Base-by-base conservation (phyloP, 1,140 invertebrate genomes). In the Drosophila auraria region DNA sequence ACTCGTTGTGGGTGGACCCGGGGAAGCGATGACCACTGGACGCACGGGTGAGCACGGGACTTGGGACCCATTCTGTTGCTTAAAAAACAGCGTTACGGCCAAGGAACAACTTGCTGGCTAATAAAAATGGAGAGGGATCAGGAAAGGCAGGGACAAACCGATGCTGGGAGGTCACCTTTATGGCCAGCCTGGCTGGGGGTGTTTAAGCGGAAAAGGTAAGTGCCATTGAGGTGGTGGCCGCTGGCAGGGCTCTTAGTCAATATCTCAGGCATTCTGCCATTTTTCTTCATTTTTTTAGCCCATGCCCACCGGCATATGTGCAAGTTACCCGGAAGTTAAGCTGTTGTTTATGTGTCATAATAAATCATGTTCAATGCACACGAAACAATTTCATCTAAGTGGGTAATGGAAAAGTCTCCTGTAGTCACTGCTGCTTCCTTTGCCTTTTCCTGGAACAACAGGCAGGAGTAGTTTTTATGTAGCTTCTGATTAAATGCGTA, bases 291-390 rank as follows among this genome's bases (percentile, higher is more conserved):
- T 87, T 74, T 72, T 74, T 74, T 59, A 58, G 27, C 51, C 33
- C 63, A 25, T 25, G 20, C 14, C 8, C 20, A 20, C 49, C 11
- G 49, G 33, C 68, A 51, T 75, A 56, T 59, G 63, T 79, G 75
- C 49, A 79, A 77, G 81, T 78, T 81, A 74, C 53, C 65, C 74
- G 87, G 89, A 91, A 91, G 89, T 91, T 91, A 91, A 89, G 81
- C 87, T 84, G 70, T 91, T 91, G 87, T 91, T 91, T 84, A 91
- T 91, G 83, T 91, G 87, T 91, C 81, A 83, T 74, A 87, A 87
- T 91, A 91, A 91, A 91, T 91, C 87, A 91, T 91, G 89, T 87
- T 78, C 89, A 87, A 78, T 91, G 83, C 78, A 89, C 79, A 77
- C 73, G 87, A 84, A 90, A 87, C 86, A 87, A 89, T 81, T 90